These are phyloP conservation scores for Cydia amplana DNA, from an alignment of 1,140 invertebrate genomes.

Conservation along the genomic window DNA sequence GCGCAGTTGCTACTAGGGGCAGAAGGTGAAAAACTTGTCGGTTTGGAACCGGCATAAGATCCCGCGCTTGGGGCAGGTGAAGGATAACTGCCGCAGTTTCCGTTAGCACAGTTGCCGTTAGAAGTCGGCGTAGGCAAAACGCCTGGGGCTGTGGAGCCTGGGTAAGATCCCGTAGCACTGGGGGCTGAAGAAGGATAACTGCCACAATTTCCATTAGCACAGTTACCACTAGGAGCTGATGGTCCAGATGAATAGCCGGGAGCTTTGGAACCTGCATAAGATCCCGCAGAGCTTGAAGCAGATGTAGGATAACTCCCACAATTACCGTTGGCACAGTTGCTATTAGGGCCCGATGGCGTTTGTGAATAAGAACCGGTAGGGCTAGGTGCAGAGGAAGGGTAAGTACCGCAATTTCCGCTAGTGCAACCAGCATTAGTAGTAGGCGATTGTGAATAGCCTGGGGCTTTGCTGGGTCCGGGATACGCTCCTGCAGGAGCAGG, in stretches of 20 bases:
- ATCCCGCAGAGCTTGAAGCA: not conserved
- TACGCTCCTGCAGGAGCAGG: not conserved
- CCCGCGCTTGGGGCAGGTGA: slow-evolving; percentile 13
- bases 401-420: slow-evolving; percentile 32
- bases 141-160: not conserved
- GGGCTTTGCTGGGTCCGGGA: slow-evolving; percentile 5
- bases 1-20: not conserved
- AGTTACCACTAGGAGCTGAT: slow-evolving; percentile 19
- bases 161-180: slow-evolving; percentile 17
- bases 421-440: not conserved
- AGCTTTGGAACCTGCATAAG: slow-evolving; percentile 8
- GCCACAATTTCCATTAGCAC: slow-evolving; percentile 39
- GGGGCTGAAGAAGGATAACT: slow-evolving; percentile 24
- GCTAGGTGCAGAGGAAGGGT: not conserved
- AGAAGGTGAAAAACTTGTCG: not conserved
- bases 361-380: not conserved
- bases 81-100: slow-evolving; percentile 26
- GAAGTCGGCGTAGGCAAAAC: not conserved
- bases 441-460: not conserved
- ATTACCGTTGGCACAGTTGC: slow-evolving; percentile 12
- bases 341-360: not conserved
- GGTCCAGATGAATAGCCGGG: slow-evolving; percentile 5
- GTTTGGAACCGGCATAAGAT: not conserved
- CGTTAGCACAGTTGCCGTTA: slow-evolving; percentile 34
- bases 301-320: not conserved